Percentiles rank a stretch among this genome's conserved stretches.
These are phyloP conservation scores for Pipra filicauda DNA, from an alignment of 2,113 vertebrate genomes.

Conservation along the genomic window DNA sequence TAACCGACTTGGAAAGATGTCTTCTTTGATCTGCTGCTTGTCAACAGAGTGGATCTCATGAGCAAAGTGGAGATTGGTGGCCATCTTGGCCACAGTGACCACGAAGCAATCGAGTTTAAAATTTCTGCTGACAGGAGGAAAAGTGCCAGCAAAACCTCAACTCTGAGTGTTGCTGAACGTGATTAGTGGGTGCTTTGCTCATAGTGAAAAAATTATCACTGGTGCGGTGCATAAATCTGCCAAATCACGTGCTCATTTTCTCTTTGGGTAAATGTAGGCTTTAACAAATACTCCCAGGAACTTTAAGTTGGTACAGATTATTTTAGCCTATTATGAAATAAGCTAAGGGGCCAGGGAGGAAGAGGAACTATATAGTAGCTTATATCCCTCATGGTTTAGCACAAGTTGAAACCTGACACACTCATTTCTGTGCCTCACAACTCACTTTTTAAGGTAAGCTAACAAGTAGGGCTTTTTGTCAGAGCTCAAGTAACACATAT, in stretches of 20 bases:
- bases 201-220: background rate
- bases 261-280: background rate
- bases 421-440: background rate
- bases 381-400: background rate
- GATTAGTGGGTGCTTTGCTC: background rate
- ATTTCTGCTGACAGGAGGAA: background rate
- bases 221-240: background rate
- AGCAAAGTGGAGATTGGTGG: background rate
- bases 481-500: background rate
- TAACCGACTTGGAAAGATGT: background rate
- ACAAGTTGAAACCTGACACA: background rate
- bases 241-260: accelerated
- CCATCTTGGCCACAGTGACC: background rate
- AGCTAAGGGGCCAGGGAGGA: background rate
- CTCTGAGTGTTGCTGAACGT: background rate
- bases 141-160: background rate
- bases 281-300: background rate
- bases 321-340: background rate
- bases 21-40: background rate
- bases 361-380: background rate
- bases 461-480: background rate
- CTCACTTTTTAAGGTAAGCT: accelerated
- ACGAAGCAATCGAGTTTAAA: background rate
- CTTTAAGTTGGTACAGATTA: background rate
- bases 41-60: background rate